A percentile compares a stretch with the other conserved stretches of the same genome.
Evolutionary conservation across 2,888 invertebrate species (phyloP).

Genomic region (Ichneumon xanthorius): DNA sequence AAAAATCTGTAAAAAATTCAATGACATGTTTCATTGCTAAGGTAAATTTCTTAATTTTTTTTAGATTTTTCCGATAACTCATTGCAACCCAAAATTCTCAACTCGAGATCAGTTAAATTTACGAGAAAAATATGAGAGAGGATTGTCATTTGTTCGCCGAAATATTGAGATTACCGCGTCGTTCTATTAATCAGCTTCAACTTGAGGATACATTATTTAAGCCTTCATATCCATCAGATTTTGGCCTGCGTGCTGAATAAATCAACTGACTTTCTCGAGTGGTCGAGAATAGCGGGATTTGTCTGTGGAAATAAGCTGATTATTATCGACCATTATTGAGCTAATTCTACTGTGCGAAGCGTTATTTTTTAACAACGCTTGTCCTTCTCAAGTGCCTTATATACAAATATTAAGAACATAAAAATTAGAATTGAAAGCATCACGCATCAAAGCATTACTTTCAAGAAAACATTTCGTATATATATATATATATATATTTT

Average conservation of each 20-base stretch:
- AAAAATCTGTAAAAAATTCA: background rate
- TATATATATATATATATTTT: background rate
- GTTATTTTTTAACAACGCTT: background rate
- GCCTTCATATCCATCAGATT: background rate
- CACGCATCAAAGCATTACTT: background rate
- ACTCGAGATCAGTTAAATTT: background rate
- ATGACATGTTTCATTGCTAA: background rate
- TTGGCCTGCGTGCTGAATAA: background rate
- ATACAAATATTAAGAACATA: background rate
- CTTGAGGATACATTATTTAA: background rate
- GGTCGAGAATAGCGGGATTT: background rate
- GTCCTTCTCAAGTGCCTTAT: constrained; percentile 33
- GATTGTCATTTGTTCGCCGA: background rate
- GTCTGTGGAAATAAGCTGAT: background rate
- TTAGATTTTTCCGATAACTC: background rate
- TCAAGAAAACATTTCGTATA: background rate
- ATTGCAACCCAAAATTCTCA: background rate
- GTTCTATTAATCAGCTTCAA: background rate
- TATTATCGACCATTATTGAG: background rate
- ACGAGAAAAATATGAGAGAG: no score
- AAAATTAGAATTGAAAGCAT: background rate
- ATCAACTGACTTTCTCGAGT: background rate
- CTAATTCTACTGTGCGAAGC: background rate
- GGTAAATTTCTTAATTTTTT: background rate
- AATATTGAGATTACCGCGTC: no score